Base-by-base conservation (phyloP, 2,797 vertebrate genomes). In the Leptoclinus maculatus region DNA sequence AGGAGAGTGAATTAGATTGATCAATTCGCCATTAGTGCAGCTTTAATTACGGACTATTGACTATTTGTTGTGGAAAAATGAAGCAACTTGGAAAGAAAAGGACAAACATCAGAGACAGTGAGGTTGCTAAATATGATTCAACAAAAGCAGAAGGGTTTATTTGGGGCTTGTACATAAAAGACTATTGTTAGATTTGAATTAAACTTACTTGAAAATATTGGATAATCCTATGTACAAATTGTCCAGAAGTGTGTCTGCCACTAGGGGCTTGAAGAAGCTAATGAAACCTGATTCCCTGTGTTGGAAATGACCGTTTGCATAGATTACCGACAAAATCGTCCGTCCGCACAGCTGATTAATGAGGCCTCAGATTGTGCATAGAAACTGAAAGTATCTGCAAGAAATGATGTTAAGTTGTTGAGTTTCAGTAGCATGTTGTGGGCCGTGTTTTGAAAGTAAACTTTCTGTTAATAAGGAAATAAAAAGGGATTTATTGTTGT, bases 401-500 rank as follows among this genome's bases (percentile, higher is more conserved):
- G 5, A 32, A 54, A 19, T 36, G 0, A 47, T 5, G 19, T 32
- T 4, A 41, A 32, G 58, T 70, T 41, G 43, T 69, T 76, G 41
- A 19, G 53, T 64, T 43, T 72, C 38, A 72, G 58, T 56, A 66
- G 41, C 69, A 68, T 71, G 23, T 60, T 5, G 36, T 16, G 49
- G 25, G 45, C 8, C 1, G 4, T 23, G 58, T 74, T 51, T 34
- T 57, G 41, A 69, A 76, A 69, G 49, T 34, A 21, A 60, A 57
- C 49, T 27, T 62, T n/a, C 38, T 58, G 5, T 75, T 74, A 53
- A 25, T 38, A 14, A 66, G 64, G 38, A 77, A 32, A 65, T 43
- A 27, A 64, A 60, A 34, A 34, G n/a, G 38, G 60, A 64, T 68
- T 21, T 56, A 23, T 74, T 54, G 47, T 84, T 67, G 3, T 71